A percentile compares a stretch with the other conserved stretches of the same genome.
Evolutionary conservation across 2,113 vertebrate genomes (phyloP).

Genomic region (Paradoxurus hermaphroditus): DNA sequence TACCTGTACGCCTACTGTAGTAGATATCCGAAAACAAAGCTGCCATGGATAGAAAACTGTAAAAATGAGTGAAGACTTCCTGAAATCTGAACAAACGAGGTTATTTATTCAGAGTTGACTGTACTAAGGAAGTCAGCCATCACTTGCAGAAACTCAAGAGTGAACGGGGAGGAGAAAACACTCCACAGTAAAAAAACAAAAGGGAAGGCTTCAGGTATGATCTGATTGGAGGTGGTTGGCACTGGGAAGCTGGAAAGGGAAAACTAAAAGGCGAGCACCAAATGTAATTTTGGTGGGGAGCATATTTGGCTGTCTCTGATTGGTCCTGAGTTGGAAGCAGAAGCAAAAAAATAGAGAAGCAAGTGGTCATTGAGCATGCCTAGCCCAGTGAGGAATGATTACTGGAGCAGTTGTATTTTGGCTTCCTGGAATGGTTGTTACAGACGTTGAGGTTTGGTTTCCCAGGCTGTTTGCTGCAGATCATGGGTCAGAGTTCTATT

Average conservation of each 20-base stretch:
- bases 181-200: background rate
- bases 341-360: background rate
- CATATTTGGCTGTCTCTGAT: background rate
- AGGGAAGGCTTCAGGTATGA: background rate
- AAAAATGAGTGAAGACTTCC: background rate
- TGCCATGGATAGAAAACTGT: background rate
- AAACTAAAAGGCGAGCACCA: background rate
- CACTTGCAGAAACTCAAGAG: background rate
- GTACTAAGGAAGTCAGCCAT: background rate
- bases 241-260: background rate
- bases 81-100: background rate
- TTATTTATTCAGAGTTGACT: background rate
- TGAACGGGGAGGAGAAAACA: background rate
- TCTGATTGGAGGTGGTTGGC: background rate
- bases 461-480: background rate
- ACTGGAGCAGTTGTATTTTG: background rate
- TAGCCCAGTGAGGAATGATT: no score
- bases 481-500: background rate
- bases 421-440: background rate
- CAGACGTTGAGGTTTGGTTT: background rate
- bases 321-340: background rate
- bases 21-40: constrained; percentile 4
- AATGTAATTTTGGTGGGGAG: background rate
- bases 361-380: accelerated
- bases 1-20: background rate